Percentiles rank a stretch among this genome's conserved stretches.
Conservation (phyloP, 2,797 vertebrate species). For the Chelon labrosus region DNA sequence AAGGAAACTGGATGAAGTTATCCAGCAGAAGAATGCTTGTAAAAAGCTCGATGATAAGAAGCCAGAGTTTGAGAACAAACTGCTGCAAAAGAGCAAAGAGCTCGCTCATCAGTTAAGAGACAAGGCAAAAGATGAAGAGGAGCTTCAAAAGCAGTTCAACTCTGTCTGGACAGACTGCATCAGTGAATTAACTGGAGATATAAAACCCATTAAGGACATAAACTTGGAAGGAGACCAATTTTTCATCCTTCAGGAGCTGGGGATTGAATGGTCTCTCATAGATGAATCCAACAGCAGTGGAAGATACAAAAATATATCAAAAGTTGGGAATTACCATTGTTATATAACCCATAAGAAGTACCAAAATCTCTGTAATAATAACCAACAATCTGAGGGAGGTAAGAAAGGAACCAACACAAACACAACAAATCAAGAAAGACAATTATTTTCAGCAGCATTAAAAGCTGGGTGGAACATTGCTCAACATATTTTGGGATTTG, state of each 20-base stretch:
- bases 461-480: too few species aligned
- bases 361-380: neutral
- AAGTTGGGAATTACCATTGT: accelerated
- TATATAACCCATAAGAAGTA: conserved; percentile 3
- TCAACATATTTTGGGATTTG: too few species aligned
- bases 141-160: neutral
- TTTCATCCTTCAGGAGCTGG: accelerated
- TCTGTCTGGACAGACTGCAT: conserved; percentile 25
- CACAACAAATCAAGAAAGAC: too few species aligned
- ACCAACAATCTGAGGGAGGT: neutral
- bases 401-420: neutral
- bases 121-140: neutral
- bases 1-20: conserved; percentile 53
- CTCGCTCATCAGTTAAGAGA: conserved; percentile 33
- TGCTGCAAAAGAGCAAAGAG: conserved; percentile 45
- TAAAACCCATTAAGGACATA: neutral
- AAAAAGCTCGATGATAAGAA: conserved; percentile 41
- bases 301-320: neutral
- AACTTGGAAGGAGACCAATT: neutral
- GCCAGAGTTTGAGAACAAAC: conserved; percentile 3
- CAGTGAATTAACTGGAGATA: neutral
- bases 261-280: accelerated
- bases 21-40: conserved; percentile 41
- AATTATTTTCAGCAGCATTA: too few species aligned
- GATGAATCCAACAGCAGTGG: accelerated